Base-by-base conservation (phyloP, 2,797 vertebrate genomes). In the Parauchenoglanis ngamensis region DNA sequence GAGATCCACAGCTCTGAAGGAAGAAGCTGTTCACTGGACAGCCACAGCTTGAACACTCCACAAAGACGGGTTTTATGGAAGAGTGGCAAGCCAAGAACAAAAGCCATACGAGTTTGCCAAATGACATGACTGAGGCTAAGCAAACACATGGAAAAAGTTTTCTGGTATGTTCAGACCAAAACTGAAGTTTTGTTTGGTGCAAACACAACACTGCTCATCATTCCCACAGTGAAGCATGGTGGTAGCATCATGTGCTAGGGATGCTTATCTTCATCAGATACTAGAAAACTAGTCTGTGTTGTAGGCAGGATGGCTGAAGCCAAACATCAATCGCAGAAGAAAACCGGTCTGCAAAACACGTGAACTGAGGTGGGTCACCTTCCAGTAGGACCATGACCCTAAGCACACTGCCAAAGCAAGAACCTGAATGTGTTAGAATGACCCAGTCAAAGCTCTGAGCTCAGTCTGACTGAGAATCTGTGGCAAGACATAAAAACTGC, bases 41-140 rank as follows among this genome's bases (percentile, higher is more conserved):
- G 28, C 75, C 15, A 10, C 7, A 77, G 15, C 15, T 49, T 77
- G n/a, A 31, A 78, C 52, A 54, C 15, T 57, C 19, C 28, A 59
- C 19, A 59, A 59, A 35, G 28, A 28, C 40, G 17, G 28, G 28
- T 35, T 57, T 56, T 59, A 79, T 40, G 54, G 54, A 13, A 25
- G 73, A 76, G 49, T 28, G 25, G 25, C 49, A 59, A 80, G 77
- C 56, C 77, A 80, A 56, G 52, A 78, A 59, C 31, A 59, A 40
- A 79, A 59, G 11, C 31, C 56, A 61, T 0, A 7, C 0, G 52
- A 31, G 76, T 21, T 52, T 59, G 15, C 77, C 17, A 80, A 40
- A 80, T 13, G 19, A 59, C 4, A 23, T 23, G 4, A 40, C 23
- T 57, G 17, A 23, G 28, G 31, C 54, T 40, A 35, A 79, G 54